Percentiles rank a stretch among this genome's conserved stretches.
These are phyloP conservation scores for Gallinago nigripennis DNA, from an alignment of 2,797 vertebrate genomes.

Conservation along the genomic window DNA sequence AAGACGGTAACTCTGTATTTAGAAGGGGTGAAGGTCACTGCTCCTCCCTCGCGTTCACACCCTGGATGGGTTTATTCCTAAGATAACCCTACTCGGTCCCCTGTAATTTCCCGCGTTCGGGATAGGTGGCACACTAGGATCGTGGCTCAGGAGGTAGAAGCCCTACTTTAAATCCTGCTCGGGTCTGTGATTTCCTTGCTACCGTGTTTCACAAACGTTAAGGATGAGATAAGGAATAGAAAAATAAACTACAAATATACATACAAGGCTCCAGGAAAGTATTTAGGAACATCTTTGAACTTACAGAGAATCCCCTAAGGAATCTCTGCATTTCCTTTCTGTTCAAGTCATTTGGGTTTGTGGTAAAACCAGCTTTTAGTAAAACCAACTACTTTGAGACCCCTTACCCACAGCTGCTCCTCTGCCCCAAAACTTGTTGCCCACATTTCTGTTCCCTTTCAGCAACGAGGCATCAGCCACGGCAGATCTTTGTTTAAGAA, in stretches of 20 bases:
- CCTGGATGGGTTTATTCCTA: not conserved
- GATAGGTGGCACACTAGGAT: conserved; percentile 12
- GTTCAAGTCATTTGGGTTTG: not conserved
- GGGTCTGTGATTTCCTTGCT: not conserved
- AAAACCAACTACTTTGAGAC: not conserved
- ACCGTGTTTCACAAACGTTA: not conserved
- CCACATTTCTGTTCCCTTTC: no score
- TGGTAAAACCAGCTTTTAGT: not conserved
- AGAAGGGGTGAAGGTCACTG: not conserved
- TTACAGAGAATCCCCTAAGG: not conserved
- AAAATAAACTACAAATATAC: not conserved
- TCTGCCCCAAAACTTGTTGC: not conserved
- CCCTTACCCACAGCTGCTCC: not conserved
- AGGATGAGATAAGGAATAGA: not conserved
- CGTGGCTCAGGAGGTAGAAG: not conserved
- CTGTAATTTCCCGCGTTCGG: not conserved
- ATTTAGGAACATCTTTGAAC: not conserved
- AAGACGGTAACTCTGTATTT: not conserved
- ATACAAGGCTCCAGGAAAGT: not conserved
- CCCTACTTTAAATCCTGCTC: not conserved
- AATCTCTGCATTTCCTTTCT: not conserved
- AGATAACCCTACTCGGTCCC: rapidly evolving
- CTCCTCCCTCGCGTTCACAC: not conserved
- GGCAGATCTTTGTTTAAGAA: no score
- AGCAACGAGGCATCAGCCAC: no score